phyloP scores from a whole-genome alignment of 2,888 invertebrate genomes.

The Chouioia cunea region DNA sequence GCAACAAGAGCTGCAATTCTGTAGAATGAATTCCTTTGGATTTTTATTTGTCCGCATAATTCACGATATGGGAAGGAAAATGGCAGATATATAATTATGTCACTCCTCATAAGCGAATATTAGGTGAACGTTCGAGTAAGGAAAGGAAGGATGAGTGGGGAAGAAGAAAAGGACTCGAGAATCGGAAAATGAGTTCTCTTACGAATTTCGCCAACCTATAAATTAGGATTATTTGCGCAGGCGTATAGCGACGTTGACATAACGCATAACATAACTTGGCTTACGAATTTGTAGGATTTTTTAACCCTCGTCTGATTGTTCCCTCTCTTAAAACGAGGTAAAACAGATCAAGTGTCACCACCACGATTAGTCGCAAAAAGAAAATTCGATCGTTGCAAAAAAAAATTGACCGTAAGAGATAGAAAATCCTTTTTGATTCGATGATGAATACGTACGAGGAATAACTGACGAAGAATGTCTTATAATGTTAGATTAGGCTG shows the following conservation, averaged over 20 bases:
- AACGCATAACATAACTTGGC: conserved; percentile 20
- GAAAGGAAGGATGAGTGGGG: background rate
- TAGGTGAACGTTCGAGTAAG: background rate
- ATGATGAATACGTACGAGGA: conserved; percentile 16
- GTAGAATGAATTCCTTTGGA: no score
- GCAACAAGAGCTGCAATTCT: no score
- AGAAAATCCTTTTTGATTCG: conserved; percentile 20
- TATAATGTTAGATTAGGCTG: no score
- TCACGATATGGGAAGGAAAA: background rate
- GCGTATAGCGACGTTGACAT: conserved; percentile 14
- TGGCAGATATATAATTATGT: conserved; percentile 18
- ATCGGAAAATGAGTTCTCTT: background rate
- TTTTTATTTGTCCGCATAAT: no score
- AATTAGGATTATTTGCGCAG: conserved; percentile 30
- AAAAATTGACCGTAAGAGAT: conserved; percentile 4
- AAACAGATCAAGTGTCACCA: background rate
- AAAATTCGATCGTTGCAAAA: background rate
- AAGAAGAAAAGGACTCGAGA: background rate
- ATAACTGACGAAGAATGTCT: background rate
- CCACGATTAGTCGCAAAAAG: background rate
- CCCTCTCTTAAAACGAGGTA: background rate
- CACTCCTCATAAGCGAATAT: background rate
- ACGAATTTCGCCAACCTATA: conserved; percentile 18
- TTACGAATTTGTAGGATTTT: conserved; percentile 21
- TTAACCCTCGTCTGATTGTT: background rate